Conservation (phyloP, 2,113 vertebrate genomes). For the Panthera tigris region DNA sequence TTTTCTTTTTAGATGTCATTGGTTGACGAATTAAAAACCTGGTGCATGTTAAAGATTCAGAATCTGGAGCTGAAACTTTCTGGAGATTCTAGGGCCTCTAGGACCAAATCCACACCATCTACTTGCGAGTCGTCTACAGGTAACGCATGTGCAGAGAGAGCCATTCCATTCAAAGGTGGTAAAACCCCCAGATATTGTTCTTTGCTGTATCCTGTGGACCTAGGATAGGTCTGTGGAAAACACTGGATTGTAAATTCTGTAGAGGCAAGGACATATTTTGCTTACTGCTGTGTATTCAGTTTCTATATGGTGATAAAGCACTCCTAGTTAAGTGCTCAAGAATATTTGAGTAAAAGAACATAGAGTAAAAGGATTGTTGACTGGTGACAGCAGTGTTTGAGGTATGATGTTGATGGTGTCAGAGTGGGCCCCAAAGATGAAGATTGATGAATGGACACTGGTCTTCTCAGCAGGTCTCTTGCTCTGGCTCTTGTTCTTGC, state of each 20-base stretch:
- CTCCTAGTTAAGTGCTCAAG: background rate
- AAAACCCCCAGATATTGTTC: background rate
- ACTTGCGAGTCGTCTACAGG: conserved; percentile 85
- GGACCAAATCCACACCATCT: conserved; percentile 86
- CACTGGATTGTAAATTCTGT: conserved; percentile 53
- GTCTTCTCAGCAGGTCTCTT: background rate
- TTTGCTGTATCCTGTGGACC: conserved; percentile 20
- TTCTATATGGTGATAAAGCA: conserved; percentile 29
- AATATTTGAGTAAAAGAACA: background rate
- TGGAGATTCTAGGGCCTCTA: conserved; percentile 85
- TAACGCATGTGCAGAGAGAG: conserved; percentile 78
- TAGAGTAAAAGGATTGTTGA: background rate
- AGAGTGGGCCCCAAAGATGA: rapidly evolving
- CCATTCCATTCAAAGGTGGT: conserved; percentile 69
- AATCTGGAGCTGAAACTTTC: conserved; percentile 91
- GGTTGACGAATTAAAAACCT: conserved; percentile 94
- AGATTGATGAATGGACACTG: background rate
- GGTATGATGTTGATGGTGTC: background rate
- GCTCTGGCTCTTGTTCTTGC: background rate
- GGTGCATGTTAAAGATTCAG: conserved; percentile 97
- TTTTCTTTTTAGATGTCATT: conserved; percentile 88
- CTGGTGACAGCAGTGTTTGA: background rate
- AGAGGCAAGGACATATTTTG: background rate
- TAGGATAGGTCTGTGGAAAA: conserved; percentile 77
- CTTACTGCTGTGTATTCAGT: conserved; percentile 72